Evolutionary conservation across 2,888 invertebrate species (phyloP).

Genomic region (Drosophila silvestris): DNA sequence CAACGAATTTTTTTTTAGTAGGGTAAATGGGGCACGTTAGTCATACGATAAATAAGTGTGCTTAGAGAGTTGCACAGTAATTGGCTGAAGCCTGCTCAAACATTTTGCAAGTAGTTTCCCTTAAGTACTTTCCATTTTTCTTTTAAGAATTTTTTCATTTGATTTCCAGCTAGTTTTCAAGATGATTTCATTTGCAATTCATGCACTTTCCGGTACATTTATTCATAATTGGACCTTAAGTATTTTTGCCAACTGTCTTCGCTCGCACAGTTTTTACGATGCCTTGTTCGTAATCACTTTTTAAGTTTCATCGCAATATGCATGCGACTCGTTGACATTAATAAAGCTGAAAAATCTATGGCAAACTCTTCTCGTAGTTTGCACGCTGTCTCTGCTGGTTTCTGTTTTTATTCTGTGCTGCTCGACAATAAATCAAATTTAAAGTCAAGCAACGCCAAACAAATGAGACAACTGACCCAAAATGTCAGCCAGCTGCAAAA

Average conservation of each 20-base stretch:
- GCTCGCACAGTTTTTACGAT: neutral
- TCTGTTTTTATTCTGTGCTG: constrained; percentile 16
- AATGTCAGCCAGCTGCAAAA: constrained; percentile 65
- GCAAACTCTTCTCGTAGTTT: neutral
- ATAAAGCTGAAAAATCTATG: constrained; percentile 29
- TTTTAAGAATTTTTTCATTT: neutral
- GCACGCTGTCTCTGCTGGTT: neutral
- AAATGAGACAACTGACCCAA: constrained; percentile 78
- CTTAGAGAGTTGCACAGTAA: neutral
- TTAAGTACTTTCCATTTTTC: neutral
- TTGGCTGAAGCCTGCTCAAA: constrained; percentile 1
- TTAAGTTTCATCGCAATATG: constrained; percentile 50
- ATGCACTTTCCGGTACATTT: constrained; percentile 31
- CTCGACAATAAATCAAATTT: constrained; percentile 72
- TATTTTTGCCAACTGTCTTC: constrained; percentile 21
- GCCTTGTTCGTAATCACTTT: constrained; percentile 20
- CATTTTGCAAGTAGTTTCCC: neutral
- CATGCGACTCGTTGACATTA: constrained; percentile 71
- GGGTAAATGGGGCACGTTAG: constrained; percentile 1
- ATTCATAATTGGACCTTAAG: constrained; percentile 45
- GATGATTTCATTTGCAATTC: constrained; percentile 21
- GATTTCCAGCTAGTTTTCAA: constrained; percentile 13
- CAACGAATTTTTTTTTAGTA: constrained; percentile 12
- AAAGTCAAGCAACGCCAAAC: constrained; percentile 65
- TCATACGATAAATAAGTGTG: constrained; percentile 1